Evolutionary conservation across 2,888 invertebrate species (phyloP), one percentile per base, ranked within the genome.

Genomic region (Zaprionus bogoriensis): DNA sequence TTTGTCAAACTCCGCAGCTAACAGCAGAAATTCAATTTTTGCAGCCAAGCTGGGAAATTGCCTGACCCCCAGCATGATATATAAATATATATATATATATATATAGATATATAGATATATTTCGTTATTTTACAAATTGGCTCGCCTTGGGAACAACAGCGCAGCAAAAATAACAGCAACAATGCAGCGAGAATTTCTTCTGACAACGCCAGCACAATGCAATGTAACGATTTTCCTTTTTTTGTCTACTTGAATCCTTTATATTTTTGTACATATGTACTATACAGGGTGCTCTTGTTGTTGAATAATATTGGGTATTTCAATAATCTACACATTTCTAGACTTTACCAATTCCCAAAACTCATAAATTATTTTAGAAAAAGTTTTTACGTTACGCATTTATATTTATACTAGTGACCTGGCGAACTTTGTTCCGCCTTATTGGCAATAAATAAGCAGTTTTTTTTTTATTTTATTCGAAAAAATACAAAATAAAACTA

Each of bases 51-150:
- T 54, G 58, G 60, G 44, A 66, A 44, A 38, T 48, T 58, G 57
- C 39, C 57, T 52, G 62, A 59, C 63, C 65, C 52, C 58, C 53
- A 58, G 59, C 57, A 52, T 41, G 62, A 63, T 60, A 78, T 65
- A 75, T 74, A 74, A 55, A 54, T 62, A 80, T 79, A 63, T 45
- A 20, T 36, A 36, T 46, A 45, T 19, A 19, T 41, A 39, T 17
- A 42, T 22, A 38, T 19, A 32, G 39, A 32, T 28, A 46, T 28
- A 19, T 44, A 51, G 52, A 62, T 48, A 67, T 78, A 67, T 73
- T 61, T 79, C 54, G 66, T 85, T 85, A 76, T 85, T 78, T 82
- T 79, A 82, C 76, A 81, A 81, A 81, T 81, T 81, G 80, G 76
- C 79, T 75, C 58, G 69, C 63, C 67, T 53, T 57, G 63, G 67